Evolutionary conservation across 2,888 invertebrate species (phyloP).

Genomic region (Notodonta dromedarius): DNA sequence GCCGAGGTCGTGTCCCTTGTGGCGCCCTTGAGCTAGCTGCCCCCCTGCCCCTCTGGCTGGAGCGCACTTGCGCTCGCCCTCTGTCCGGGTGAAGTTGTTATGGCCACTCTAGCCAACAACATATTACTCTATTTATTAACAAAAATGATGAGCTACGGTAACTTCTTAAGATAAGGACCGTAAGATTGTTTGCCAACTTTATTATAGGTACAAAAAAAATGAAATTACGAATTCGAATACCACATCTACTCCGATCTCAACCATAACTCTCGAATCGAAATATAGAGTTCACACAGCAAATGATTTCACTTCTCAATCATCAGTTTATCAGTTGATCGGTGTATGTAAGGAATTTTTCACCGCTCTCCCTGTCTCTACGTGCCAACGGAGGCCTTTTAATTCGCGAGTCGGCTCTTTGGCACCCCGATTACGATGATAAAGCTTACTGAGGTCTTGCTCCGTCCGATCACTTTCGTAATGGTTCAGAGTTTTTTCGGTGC

Average conservation of each 20-base stretch:
- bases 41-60: no score
- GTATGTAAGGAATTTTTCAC: constrained; percentile 51
- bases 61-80: no score
- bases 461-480: constrained; percentile 20
- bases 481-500: no score
- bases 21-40: no score
- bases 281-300: constrained; percentile 34
- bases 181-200: no score
- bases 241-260: constrained; percentile 13
- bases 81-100: no score
- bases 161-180: no score
- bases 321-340: constrained; percentile 42
- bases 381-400: constrained; percentile 23
- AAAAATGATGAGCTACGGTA: no score
- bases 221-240: constrained; percentile 4
- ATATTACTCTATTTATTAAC: no score
- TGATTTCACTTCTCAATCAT: constrained; percentile 53
- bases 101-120: no score
- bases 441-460: constrained; percentile 25
- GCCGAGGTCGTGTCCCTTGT: no score
- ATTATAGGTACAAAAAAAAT: no score
- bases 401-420: constrained; percentile 48
- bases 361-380: constrained; percentile 33
- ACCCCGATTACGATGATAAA: constrained; percentile 58
- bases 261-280: constrained; percentile 28